These are phyloP conservation scores for Calycopis cecrops DNA, from an alignment of 1,140 invertebrate genomes.

Conservation along the genomic window DNA sequence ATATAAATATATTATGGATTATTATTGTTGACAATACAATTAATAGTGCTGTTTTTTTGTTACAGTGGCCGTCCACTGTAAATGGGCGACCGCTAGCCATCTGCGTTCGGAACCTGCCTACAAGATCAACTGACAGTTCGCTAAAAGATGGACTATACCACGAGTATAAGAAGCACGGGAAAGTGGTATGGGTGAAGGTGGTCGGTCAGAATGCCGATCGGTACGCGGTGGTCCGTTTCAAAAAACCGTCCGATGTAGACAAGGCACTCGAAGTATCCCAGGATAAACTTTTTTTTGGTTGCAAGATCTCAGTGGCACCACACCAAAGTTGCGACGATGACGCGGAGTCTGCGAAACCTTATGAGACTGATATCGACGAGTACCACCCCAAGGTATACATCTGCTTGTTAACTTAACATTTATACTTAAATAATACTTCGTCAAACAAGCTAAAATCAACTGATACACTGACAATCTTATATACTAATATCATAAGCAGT, in stretches of 20 bases:
- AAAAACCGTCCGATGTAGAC: constrained; percentile 96
- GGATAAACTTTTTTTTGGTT: constrained; percentile 97
- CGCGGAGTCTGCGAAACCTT: constrained; percentile 90
- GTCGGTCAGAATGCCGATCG: constrained; percentile 66
- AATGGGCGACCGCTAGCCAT: constrained; percentile 84
- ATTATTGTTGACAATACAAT: too few species aligned
- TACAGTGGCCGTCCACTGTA: constrained; percentile 62
- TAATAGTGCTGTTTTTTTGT: too few species aligned
- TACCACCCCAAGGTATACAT: constrained; percentile 90
- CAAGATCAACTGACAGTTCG: constrained; percentile 92
- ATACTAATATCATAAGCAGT: too few species aligned
- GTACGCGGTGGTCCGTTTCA: constrained; percentile 84
- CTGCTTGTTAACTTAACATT: too few species aligned
- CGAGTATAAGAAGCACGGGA: constrained; percentile 98
- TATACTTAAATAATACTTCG: too few species aligned
- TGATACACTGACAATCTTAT: too few species aligned
- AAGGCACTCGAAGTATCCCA: constrained; percentile 96
- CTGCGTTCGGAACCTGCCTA: constrained; percentile 92
- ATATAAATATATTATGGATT: too few species aligned
- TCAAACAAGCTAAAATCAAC: too few species aligned
- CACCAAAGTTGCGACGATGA: constrained; percentile 92
- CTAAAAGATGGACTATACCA: constrained; percentile 98
- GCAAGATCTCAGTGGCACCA: constrained; percentile 93
- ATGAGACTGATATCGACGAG: constrained; percentile 95
- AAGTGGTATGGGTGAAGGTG: constrained; percentile 92